Conservation (phyloP, 2,888 invertebrate genomes). For the Drosophila greeni region DNA sequence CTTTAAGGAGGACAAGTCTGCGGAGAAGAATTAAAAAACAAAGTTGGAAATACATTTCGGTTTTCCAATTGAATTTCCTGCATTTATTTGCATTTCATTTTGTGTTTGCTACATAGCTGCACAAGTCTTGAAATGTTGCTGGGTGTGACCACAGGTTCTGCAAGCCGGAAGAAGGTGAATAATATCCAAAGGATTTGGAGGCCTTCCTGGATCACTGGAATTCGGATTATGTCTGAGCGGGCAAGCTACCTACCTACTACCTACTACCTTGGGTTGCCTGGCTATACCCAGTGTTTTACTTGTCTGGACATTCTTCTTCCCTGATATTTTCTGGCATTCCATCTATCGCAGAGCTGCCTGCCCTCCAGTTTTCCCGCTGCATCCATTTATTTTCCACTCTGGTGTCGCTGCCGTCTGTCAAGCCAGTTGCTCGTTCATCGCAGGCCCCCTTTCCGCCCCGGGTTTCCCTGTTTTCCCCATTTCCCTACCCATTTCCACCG, state of each 20-base stretch:
- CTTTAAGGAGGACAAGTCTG: background rate
- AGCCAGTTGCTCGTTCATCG: slow-evolving; percentile 31
- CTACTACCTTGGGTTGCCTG: background rate
- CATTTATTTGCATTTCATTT: background rate
- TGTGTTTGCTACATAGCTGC: background rate
- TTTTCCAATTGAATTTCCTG: background rate
- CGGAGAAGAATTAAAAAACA: background rate
- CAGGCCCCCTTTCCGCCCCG: slow-evolving; percentile 53
- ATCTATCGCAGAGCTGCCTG: slow-evolving; percentile 19
- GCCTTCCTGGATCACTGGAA: background rate
- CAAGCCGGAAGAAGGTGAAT: background rate
- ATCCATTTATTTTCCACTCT: slow-evolving; percentile 45
- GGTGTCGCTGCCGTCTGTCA: slow-evolving; percentile 56
- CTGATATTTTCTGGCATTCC: slow-evolving; percentile 25
- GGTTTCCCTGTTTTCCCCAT: background rate
- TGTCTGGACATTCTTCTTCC: slow-evolving; percentile 27
- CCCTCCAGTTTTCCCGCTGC: slow-evolving; percentile 12
- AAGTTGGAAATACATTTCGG: background rate
- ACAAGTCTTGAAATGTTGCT: background rate
- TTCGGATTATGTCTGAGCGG: slow-evolving; percentile 1
- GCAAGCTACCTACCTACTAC: too few relatives aligned
- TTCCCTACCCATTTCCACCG: slow-evolving; percentile 17
- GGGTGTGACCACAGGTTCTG: slow-evolving; percentile 1
- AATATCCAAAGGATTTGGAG: slow-evolving; percentile 7
- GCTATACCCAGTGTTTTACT: slow-evolving; percentile 18